Evolutionary conservation across 2,113 vertebrate species (phyloP), one percentile per base, ranked within the genome.

Genomic region (Corvus hawaiiensis): DNA sequence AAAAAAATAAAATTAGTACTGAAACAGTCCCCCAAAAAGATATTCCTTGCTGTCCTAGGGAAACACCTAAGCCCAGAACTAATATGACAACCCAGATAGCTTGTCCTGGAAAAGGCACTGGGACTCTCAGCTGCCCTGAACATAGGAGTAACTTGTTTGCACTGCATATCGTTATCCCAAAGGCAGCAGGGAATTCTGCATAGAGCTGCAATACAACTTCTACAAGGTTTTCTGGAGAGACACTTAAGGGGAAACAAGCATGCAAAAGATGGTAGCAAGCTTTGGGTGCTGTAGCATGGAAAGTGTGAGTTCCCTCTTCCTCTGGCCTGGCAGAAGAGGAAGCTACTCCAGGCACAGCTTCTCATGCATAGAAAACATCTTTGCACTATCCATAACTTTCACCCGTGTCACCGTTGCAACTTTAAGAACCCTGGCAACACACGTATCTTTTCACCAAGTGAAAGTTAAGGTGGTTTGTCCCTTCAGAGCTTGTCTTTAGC

Each of bases 81-180:
- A 21, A 21, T 7, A 33, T 5, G 37, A 8, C 1, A 2, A 43
- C 39, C 7, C 48, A 74, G 30, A 16, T 7, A 71, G 32, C 13
- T 66, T 17, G 8, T 43, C 21, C 43, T n/a, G 16, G 39, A 66
- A 82, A 27, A 71, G 18, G 28, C 11, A 3, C 32, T 48, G 30
- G 48, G 44, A 63, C 46, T n/a, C 16, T 16, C 23, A 78, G 30
- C 27, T 51, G 44, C 51, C 12, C 56, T 43, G 21, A 84, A 48
- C 2, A 3, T 1, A 1, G 6, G 46, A 48, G 13, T 24, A 27
- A 27, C 26, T 32, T 1, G 3, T 58, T n/a, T 3, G 1, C 61
- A 59, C 22, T 15, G 39, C 39, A 67, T 30, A 28, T 28, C 3
- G 2, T n/a, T n/a, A n/a, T 22, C 30, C n/a, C n/a, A 71, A 35